phyloP scores from a whole-genome alignment of 2,797 vertebrate genomes.

The Novumbra hubbsi region DNA sequence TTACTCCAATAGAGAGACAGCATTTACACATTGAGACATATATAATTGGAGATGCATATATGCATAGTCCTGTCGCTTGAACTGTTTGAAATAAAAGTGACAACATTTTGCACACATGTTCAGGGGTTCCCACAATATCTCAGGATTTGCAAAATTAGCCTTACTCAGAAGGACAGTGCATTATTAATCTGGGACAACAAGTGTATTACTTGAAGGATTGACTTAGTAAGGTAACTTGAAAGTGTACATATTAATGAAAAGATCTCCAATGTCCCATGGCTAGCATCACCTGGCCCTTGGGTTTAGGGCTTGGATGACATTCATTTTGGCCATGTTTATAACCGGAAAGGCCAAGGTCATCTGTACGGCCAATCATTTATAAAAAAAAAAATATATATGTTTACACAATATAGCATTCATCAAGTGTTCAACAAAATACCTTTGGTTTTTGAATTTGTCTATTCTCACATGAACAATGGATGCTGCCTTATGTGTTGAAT shows the following conservation, averaged over 20 bases:
- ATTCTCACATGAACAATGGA: background rate
- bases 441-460: background rate
- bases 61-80: no score
- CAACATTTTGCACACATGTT: no score
- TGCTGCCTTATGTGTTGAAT: background rate
- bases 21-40: no score
- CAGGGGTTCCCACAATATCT: no score
- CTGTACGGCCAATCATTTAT: background rate
- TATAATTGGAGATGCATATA: no score
- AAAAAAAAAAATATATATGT: background rate
- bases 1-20: no score
- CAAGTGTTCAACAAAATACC: background rate
- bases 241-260: background rate
- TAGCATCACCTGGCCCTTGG: background rate
- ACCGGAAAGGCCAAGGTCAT: background rate
- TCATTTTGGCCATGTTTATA: background rate
- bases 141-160: no score
- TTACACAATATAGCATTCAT: background rate
- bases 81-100: no score
- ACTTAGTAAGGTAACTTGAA: background rate
- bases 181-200: no score
- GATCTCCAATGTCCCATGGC: background rate
- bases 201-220: no score
- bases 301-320: background rate
- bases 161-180: no score